These are phyloP conservation scores for Zaprionus gabonicus DNA, from an alignment of 1,140 invertebrate genomes.

Conservation along the genomic window DNA sequence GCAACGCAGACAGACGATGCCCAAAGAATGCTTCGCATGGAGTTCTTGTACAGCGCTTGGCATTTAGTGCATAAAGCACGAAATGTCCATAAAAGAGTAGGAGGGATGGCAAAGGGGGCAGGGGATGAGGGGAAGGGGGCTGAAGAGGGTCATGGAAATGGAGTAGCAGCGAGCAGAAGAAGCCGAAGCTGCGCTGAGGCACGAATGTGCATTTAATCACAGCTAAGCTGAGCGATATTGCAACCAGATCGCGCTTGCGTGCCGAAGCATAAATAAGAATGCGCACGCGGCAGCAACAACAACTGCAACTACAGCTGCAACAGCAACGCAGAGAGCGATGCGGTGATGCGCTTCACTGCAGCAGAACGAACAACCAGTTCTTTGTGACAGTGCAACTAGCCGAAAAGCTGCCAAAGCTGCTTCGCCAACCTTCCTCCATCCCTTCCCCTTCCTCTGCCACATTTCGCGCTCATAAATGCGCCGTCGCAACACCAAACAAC, in stretches of 20 bases:
- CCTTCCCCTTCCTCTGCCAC: no score
- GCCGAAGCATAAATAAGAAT: conserved; percentile 72
- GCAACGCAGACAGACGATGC: conserved; percentile 27
- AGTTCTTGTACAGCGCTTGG: conserved; percentile 47
- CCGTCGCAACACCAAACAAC: conserved; percentile 65
- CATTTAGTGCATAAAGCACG: conserved; percentile 55
- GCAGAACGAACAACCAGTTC: conserved; percentile 59
- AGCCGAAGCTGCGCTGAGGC: conserved; percentile 17
- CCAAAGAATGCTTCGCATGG: conserved; percentile 30
- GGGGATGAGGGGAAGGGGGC: not conserved
- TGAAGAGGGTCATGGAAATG: not conserved
- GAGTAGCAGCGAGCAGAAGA: conserved; percentile 8
- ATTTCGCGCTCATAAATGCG: conserved; percentile 64
- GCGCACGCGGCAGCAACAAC: conserved; percentile 62
- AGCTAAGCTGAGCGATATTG: conserved; percentile 56
- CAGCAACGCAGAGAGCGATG: conserved; percentile 20
- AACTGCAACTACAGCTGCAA: conserved; percentile 1
- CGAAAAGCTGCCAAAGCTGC: conserved; percentile 15
- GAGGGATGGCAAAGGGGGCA: no score
- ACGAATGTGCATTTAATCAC: conserved; percentile 78
- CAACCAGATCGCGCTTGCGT: conserved; percentile 60
- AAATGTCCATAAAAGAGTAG: conserved; percentile 54
- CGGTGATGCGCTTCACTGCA: conserved; percentile 79
- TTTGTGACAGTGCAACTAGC: conserved; percentile 26
- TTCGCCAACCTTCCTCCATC: not conserved